Base-by-base conservation (phyloP, 2,113 vertebrate species). In the Phalacrocorax pelagicus region DNA sequence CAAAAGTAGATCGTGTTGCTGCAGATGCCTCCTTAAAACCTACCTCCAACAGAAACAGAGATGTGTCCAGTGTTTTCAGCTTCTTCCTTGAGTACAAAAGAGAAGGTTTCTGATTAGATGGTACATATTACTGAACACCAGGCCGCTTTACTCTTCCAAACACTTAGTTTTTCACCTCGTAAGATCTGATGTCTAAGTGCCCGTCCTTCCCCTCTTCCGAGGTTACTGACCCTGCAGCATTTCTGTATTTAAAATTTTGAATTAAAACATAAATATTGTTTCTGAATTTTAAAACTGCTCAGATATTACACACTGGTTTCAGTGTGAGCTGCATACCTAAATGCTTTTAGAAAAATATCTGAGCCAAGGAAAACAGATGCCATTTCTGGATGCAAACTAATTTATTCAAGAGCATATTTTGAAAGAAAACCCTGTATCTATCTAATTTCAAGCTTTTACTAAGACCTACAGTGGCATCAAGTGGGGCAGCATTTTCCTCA, bases 281-380 rank as follows among this genome's bases (percentile, higher is more conserved):
- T 70, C 42, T 0, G 16, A 54, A 21, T 58, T 86, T 23, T 40
- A 69, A 57, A 92, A 54, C 72, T 13, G 4, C 59, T 84, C 55
- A 49, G 77, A 23, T 71, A 91, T 67, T 62, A 86, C 30, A 38
- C 72, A 79, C 83, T 1, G 0, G 12, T 73, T 78, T 71, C 90
- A 23, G 3, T 8, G 75, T 61, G 80, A 95, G 72, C 79, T n/a
- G 75, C 88, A 77, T 90, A 94, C 75, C 94, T 73, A 92, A 93
- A 88, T 19, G 18, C 80, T 90, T 87, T 38, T 5, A 79, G 86
- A 65, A 86, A 87, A 95, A 44, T 47, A 88, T 40, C 49, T 12
- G 51, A 95, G 91, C 95, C 95, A 95, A 95, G 80, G 75, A 85
- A 95, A 97, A 86, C 94, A 97, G 92, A 96, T 96, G 95, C 88